Percentiles rank a stretch among this genome's conserved stretches.
phyloP scores from a whole-genome alignment of 2,113 vertebrate genomes.

The Balaeniceps rex region DNA sequence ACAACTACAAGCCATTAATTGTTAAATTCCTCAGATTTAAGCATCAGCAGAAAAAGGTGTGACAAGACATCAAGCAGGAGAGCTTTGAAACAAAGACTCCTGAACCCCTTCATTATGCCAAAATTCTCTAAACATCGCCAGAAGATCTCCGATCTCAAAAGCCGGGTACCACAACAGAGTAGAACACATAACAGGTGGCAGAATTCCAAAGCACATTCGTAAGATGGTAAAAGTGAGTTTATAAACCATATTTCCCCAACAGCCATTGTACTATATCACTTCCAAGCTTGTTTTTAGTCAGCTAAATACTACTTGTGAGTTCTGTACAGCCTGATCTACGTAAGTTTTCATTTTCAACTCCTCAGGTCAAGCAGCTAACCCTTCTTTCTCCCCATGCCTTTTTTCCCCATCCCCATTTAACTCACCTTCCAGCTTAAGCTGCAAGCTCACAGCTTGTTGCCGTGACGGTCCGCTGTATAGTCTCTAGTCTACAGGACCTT shows the following conservation, averaged over 20 bases:
- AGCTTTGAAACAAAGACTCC: not conserved
- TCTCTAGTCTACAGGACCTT: not conserved
- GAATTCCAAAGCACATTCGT: not conserved
- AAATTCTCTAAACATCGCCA: not conserved
- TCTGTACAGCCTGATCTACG: not conserved
- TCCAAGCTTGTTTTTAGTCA: not conserved
- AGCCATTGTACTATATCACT: not conserved
- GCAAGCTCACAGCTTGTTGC: not conserved
- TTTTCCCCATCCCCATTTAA: not conserved
- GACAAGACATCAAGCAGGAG: not conserved
- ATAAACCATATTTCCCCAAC: not conserved
- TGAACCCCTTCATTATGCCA: not conserved
- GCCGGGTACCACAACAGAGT: not conserved
- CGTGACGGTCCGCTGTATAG: accelerated
- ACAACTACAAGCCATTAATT: not conserved
- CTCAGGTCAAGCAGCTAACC: not conserved
- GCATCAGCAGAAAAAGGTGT: not conserved
- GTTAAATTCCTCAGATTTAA: not conserved
- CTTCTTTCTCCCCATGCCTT: not conserved
- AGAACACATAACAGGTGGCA: not conserved
- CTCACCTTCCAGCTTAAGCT: not conserved
- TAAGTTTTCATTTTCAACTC: not conserved
- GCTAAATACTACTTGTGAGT: not conserved
- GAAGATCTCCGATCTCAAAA: not conserved
- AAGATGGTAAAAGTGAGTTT: not conserved